phyloP scores from a whole-genome alignment of 1,140 invertebrate species.

The Lasioglossum baleicum region DNA sequence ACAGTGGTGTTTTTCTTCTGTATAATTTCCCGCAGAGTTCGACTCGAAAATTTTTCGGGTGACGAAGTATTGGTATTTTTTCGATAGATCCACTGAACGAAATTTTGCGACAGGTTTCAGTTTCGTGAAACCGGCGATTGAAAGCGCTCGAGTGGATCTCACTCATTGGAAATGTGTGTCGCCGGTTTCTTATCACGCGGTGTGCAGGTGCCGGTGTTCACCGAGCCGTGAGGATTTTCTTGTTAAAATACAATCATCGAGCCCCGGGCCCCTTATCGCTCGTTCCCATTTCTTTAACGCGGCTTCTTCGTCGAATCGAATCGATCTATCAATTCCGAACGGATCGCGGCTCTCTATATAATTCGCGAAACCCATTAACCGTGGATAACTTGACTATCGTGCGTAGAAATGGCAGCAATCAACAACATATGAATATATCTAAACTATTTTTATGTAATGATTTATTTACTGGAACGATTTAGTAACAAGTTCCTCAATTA shows the following conservation, averaged over 20 bases:
- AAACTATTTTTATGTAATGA: too few relatives aligned
- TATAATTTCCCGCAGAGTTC: too few relatives aligned
- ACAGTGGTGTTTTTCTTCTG: too few relatives aligned
- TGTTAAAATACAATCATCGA: conserved; percentile 65
- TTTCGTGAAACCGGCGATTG: background rate
- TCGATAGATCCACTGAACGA: background rate
- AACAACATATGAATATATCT: too few relatives aligned
- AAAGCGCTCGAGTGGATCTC: background rate
- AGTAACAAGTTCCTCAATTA: too few relatives aligned
- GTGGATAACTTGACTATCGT: background rate
- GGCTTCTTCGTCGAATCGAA: conserved; percentile 3
- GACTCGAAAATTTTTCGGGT: too few relatives aligned
- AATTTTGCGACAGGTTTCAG: background rate
- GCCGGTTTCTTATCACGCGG: conserved; percentile 66
- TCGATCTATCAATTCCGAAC: conserved; percentile 30
- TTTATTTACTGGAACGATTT: too few relatives aligned
- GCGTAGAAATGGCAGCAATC: too few relatives aligned
- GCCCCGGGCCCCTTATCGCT: conserved; percentile 49
- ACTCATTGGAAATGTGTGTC: conserved; percentile 27
- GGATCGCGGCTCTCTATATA: background rate
- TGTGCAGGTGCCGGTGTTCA: conserved; percentile 67
- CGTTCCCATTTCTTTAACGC: conserved; percentile 47
- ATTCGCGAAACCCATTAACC: background rate
- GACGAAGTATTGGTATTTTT: too few relatives aligned
- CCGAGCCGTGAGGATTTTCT: conserved; percentile 61